phyloP scores from a whole-genome alignment of 2,888 invertebrate species.

The Carterocephalus palaemon region DNA sequence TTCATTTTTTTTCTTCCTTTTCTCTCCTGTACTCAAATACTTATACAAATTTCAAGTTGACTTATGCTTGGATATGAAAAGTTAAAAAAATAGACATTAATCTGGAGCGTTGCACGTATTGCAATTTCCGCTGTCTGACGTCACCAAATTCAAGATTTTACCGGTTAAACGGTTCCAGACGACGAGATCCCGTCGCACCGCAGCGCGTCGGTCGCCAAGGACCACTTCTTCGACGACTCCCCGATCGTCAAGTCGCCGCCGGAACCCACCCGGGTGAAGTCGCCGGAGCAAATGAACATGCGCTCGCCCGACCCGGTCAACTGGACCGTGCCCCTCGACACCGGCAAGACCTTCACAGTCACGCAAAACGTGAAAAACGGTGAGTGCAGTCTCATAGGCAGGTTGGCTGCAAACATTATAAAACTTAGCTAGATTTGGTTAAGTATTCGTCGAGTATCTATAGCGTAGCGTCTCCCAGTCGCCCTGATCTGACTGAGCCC shows the following conservation, averaged over 20 bases:
- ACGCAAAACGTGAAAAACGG: constrained; percentile 91
- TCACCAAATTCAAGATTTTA: constrained; percentile 2
- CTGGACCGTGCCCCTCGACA: constrained; percentile 96
- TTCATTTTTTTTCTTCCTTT: too few relatives aligned
- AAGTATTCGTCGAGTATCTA: constrained; percentile 20
- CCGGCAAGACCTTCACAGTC: constrained; percentile 95
- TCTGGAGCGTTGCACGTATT: too few relatives aligned
- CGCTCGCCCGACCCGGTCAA: constrained; percentile 96
- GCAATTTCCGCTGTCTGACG: too few relatives aligned
- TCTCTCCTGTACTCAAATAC: too few relatives aligned
- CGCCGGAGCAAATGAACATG: constrained; percentile 95
- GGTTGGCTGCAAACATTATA: constrained; percentile 53
- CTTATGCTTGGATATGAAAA: too few relatives aligned
- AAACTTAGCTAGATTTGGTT: constrained; percentile 39
- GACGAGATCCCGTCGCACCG: constrained; percentile 70
- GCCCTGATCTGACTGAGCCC: constrained; percentile 15
- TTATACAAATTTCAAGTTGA: too few relatives aligned
- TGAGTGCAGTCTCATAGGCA: constrained; percentile 62
- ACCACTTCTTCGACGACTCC: constrained; percentile 75
- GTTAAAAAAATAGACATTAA: too few relatives aligned
- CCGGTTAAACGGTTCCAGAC: constrained; percentile 49
- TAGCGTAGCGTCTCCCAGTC: constrained; percentile 34
- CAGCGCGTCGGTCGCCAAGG: constrained; percentile 74
- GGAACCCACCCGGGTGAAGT: constrained; percentile 94
- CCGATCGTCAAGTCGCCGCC: constrained; percentile 93